Base-by-base conservation (phyloP, 2,113 vertebrate species). In the Syngnathus scovelli region DNA sequence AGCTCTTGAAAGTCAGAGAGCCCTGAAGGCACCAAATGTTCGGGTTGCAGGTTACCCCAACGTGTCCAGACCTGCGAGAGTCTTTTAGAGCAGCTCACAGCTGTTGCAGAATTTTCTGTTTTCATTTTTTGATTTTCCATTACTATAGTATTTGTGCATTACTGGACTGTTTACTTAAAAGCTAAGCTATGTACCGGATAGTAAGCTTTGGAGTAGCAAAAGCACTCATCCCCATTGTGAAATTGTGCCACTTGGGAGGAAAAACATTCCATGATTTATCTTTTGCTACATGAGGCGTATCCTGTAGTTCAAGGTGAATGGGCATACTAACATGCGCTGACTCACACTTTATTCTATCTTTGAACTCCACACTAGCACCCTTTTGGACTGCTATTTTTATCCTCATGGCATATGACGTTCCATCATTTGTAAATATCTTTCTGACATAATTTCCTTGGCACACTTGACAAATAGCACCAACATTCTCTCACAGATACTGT, bases 221-320 rank as follows among this genome's bases (percentile, higher is more conserved):
- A 2, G 7, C 49, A n/a, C 19, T n/a, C 8, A 51, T 51, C 6
- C 7, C 3, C 13, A 6, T 48, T 48, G 15, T 16, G 4, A 48
- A 18, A 48, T 48, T 18, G 46, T 18, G 15, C 46, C 46, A 48
- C 16, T 18, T 48, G 4, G 46, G 46, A 43, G 46, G 16, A 6
- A 18, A 46, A 46, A 46, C 5, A 27, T 60, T 19, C 38, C 8
- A 38, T 33, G 1, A 9, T 1, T 1, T 4, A 56, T 15, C 5
- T 33, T 33, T 33, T 56, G 23, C 13, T 12, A 51, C 23, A 4
- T 33, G 15, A 60, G 44, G 16, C 23, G 74, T 19, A 13, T 39
- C 27, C 51, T 68, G 23, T 16, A 64, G 7, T 19, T 72, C 37
- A 56, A 61, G 37, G 6, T 68, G 18, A 81, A 68, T 11, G 27